Evolutionary conservation across 2,888 invertebrate genomes (phyloP), one percentile per base, ranked within the genome.

Genomic region (Chorisops tibialis): DNA sequence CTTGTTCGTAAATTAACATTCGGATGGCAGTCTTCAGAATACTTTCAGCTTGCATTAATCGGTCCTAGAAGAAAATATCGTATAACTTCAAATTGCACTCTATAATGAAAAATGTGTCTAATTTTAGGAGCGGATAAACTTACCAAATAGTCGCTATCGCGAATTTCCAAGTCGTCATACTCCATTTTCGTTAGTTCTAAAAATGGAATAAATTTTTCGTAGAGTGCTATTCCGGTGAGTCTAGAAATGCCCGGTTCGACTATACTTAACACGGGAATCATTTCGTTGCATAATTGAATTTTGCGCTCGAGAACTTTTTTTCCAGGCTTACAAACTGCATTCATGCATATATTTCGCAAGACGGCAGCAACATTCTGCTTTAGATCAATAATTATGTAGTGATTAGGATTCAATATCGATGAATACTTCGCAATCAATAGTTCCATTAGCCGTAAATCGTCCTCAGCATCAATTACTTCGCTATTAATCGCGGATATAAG

Each of bases 201-300:
- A 66, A 83, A 79, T 0, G 89, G 85, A 14, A 83, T 82, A 70
- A 89, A 88, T 67, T 90, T 77, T 73, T 92, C 91, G 69, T 91
- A 91, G 39, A 90, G 70, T 9, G 88, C 84, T 56, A 91, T 85
- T 0, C 87, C 90, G 83, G 73, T 75, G 4, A 76, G 58, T 9
- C 78, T 67, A 1, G 75, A 75, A 39, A 78, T 71, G 1, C 75
- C 76, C 2, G 91, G 90, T 64, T 87, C 87, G 2, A 91, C 74
- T 30, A 81, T 81, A 64, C 86, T 83, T 1, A 90, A 73, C 0
- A 91, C 82, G 1, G 81, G 74, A 24, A 89, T 72, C 45, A 91
- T 74, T 67, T 88, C 85, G 50, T 81, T 77, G 68, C 89, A 90
- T 3, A 89, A 73, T 41, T 83, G 79, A 39, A 87, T 79, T 77